phyloP scores from a whole-genome alignment of 2,113 vertebrate genomes.

The Pitta sordida region DNA sequence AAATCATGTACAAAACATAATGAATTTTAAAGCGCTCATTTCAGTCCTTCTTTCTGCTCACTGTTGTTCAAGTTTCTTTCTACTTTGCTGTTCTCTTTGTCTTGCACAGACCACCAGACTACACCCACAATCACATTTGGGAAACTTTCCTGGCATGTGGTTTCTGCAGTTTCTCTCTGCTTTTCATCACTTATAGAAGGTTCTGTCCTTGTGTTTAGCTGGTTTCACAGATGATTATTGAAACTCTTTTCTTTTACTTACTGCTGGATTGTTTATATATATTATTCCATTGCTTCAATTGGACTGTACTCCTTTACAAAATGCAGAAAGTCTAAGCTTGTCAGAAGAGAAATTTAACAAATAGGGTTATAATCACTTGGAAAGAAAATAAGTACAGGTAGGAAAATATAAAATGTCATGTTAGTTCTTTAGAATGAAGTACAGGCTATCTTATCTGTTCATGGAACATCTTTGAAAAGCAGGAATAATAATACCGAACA shows the following conservation, averaged over 20 bases:
- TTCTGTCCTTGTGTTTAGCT: constrained; percentile 29
- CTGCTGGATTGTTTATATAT: constrained; percentile 25
- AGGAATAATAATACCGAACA: not conserved
- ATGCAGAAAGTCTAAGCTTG: not conserved
- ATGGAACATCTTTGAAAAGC: not conserved
- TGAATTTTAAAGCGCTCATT: not conserved
- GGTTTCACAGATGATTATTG: constrained; percentile 11
- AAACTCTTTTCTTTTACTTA: constrained; percentile 19
- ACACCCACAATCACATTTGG: constrained; percentile 45
- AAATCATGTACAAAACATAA: not conserved
- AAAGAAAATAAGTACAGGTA: not conserved
- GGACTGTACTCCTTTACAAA: not conserved
- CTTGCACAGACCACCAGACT: constrained; percentile 40
- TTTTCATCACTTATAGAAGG: constrained; percentile 52
- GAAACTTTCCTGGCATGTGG: constrained; percentile 58
- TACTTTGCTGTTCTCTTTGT: constrained; percentile 35
- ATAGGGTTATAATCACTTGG: not conserved
- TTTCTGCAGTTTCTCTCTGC: constrained; percentile 60
- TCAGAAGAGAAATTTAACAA: not conserved
- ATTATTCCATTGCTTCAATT: not conserved
- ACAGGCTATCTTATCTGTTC: not conserved
- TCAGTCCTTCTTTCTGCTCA: not conserved
- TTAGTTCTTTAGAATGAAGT: not conserved
- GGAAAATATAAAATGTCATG: not conserved
- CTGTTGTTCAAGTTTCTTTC: constrained; percentile 33